A percentile compares a stretch with the other conserved stretches of the same genome.
Evolutionary conservation across 2,113 vertebrate species (phyloP).

Genomic region (Dicerorhinus sumatrensis): DNA sequence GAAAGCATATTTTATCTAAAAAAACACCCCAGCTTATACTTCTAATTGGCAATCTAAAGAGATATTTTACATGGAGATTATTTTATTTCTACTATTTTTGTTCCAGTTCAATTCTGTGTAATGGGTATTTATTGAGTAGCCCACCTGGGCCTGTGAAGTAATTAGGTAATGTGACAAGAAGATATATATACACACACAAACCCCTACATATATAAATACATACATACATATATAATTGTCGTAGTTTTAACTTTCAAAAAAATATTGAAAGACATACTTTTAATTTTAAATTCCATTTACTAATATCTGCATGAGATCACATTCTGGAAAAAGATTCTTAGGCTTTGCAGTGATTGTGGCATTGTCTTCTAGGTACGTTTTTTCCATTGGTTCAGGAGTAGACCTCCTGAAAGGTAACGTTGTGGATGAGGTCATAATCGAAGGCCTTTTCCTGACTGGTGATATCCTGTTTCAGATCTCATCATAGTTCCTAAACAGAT

Average conservation of each 20-base stretch:
- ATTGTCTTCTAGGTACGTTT: not conserved
- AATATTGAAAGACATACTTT: not conserved
- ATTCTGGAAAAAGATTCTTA: not conserved
- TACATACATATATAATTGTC: not conserved
- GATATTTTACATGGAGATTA: not conserved
- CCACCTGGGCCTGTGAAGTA: not conserved
- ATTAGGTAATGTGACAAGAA: not conserved
- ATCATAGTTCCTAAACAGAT: not conserved
- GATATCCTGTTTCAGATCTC: conserved; percentile 11
- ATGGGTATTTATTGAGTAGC: not conserved
- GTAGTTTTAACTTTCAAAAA: conserved; percentile 38
- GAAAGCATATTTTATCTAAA: not conserved
- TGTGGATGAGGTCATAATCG: not conserved
- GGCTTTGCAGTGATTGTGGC: not conserved
- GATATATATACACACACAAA: not conserved
- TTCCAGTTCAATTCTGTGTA: conserved; percentile 40
- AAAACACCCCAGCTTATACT: not conserved
- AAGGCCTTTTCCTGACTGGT: not conserved
- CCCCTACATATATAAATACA: not conserved
- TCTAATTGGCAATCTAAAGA: conserved; percentile 9
- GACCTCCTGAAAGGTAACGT: not conserved
- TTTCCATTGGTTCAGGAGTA: not conserved
- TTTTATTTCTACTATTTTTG: conserved; percentile 54
- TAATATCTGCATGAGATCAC: not conserved
- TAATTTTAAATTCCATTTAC: conserved; percentile 24